These are phyloP conservation scores for Herminia tarsipennalis DNA, from an alignment of 2,888 invertebrate species.

Conservation along the genomic window DNA sequence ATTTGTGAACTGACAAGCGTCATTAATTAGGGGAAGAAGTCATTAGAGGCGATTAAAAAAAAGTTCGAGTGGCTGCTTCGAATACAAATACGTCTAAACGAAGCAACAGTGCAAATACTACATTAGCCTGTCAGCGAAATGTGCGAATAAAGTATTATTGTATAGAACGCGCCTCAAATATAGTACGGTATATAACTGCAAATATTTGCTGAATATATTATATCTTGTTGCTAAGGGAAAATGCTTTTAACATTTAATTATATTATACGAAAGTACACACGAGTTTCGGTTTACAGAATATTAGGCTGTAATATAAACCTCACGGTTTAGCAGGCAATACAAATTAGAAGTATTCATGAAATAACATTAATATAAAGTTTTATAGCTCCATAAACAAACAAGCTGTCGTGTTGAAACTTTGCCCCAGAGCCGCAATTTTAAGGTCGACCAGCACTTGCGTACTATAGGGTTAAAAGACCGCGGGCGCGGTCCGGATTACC, in stretches of 20 bases:
- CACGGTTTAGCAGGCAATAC: constrained; percentile 34
- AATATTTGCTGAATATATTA: too few species aligned
- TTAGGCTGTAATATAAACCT: constrained; percentile 27
- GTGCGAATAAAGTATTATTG: neutral
- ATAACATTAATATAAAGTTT: constrained; percentile 41
- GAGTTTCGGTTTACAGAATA: constrained; percentile 40
- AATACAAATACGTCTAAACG: constrained; percentile 66
- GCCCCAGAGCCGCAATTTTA: constrained; percentile 60
- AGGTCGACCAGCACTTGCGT: constrained; percentile 75
- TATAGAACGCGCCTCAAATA: constrained; percentile 40
- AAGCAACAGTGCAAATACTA: constrained; percentile 40
- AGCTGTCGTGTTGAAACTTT: constrained; percentile 49
- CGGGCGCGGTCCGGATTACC: constrained; percentile 74
- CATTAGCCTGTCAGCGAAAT: constrained; percentile 9
- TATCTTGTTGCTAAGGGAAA: too few species aligned
- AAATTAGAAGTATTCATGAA: constrained; percentile 19
- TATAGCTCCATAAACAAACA: constrained; percentile 67
- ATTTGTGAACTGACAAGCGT: constrained; percentile 66
- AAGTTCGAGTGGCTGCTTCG: constrained; percentile 54
- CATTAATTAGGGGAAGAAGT: constrained; percentile 77
- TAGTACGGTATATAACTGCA: neutral
- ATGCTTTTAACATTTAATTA: too few species aligned
- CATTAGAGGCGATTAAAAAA: constrained; percentile 78
- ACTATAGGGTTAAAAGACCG: constrained; percentile 67
- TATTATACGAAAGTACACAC: constrained; percentile 22